Percentiles rank a stretch among this genome's conserved stretches.
phyloP scores from a whole-genome alignment of 2,797 vertebrate species.

The Tokudaia tokunoshimensis region DNA sequence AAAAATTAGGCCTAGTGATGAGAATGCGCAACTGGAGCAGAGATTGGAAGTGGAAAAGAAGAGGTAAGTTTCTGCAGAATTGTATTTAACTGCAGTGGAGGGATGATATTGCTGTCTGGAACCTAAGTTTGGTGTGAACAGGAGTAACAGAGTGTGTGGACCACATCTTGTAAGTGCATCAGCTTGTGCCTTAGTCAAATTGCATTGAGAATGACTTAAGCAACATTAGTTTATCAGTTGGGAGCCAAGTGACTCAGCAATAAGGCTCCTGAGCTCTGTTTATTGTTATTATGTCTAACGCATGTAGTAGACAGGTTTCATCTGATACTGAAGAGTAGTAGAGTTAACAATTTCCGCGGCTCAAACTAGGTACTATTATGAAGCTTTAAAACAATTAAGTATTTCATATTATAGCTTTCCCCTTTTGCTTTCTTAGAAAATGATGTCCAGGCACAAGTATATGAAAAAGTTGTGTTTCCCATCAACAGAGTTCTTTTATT shows the following conservation, averaged over 20 bases:
- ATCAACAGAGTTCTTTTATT: conserved; percentile 6
- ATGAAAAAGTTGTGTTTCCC: background rate
- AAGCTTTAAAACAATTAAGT: conserved; percentile 43
- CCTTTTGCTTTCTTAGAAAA: conserved; percentile 11
- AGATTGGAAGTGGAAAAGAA: background rate
- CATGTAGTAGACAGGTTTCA: background rate
- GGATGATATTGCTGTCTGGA: background rate
- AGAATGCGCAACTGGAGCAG: background rate
- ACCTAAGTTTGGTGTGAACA: background rate
- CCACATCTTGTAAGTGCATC: background rate
- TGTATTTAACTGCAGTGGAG: background rate
- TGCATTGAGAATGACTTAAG: background rate
- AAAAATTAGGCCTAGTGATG: background rate
- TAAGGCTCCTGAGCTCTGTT: background rate
- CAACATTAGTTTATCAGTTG: background rate
- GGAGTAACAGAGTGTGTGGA: background rate
- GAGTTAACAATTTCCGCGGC: background rate
- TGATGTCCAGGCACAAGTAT: background rate
- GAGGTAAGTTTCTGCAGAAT: background rate
- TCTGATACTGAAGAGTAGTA: background rate
- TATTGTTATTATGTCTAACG: background rate
- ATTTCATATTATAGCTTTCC: background rate
- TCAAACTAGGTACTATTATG: background rate
- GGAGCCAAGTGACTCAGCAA: conserved; percentile 8
- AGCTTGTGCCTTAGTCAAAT: background rate